phyloP scores from a whole-genome alignment of 1,140 invertebrate genomes.

The Penaeus chinensis region DNA sequence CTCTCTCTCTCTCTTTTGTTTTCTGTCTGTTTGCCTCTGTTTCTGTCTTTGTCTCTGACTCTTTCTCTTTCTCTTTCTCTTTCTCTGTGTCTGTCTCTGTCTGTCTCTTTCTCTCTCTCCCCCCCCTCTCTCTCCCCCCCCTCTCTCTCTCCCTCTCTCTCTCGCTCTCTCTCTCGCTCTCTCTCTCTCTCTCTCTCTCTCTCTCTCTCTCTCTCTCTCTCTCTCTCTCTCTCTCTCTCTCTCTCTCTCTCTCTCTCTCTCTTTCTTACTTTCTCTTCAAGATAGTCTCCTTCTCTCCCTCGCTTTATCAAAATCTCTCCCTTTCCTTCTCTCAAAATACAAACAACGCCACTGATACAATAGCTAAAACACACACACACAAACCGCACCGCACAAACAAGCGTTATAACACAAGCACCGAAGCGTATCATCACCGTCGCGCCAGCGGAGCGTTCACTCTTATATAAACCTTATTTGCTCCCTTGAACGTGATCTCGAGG shows the following conservation, averaged over 20 bases:
- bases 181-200: not conserved
- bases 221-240: not conserved
- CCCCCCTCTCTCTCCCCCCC: not conserved
- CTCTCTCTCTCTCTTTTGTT: slow-evolving; percentile 1
- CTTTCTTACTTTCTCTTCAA: not conserved
- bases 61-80: too few relatives aligned
- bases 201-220: slow-evolving; percentile 10
- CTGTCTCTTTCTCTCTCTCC: not conserved
- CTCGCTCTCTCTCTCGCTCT: too few relatives aligned
- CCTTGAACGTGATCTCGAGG: too few relatives aligned
- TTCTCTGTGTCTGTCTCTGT: not conserved
- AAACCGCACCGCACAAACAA: not conserved
- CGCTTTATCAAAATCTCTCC: not conserved
- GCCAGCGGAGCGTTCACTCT: too few relatives aligned
- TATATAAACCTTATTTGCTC: too few relatives aligned
- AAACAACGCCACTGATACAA: not conserved
- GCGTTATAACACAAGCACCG: too few relatives aligned
- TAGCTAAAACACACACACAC: not conserved
- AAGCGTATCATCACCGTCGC: too few relatives aligned
- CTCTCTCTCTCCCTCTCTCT: not conserved
- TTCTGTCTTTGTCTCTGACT: not conserved
- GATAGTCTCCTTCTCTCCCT: too few relatives aligned
- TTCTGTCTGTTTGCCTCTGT: not conserved
- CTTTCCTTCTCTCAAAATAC: not conserved
- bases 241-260: not conserved